Base-by-base conservation (phyloP, 1,140 invertebrate species). In the Bursaphelenchus mucronatus region DNA sequence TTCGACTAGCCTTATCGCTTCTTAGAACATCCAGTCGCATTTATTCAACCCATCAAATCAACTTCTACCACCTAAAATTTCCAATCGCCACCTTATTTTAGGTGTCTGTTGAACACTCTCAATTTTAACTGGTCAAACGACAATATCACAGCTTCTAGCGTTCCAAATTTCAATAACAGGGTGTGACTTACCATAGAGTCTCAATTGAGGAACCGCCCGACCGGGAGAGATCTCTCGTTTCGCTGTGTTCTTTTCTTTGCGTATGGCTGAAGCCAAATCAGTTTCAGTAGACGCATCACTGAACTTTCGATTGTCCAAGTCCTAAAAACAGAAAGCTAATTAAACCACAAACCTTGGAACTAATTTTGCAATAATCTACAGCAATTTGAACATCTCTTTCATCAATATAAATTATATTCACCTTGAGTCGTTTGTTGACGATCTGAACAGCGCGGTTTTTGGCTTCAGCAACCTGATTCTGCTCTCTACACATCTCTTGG, bases 381-480 rank as follows among this genome's bases (percentile, higher is more conserved):
- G 0, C 5, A 5, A 0, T 6, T 0, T 43, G 0, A 43, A 43
- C 43, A 8, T 13, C 7, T 30, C 2, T 5, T 30, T 30, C 30
- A 30, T 30, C 15, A 50, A 50, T 50, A 50, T 15, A 19, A 50
- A 50, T 15, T 17, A 19, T 15, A 19, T 15, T 15, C 40, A 67
- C 50, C 40, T 74, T 55, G 13, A 74, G 41, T 21, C 72, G 51
- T 21, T 56, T 53, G 43, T 75, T 71, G 43, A 74, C 67, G 45
- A 74, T 71, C 15, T 61, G 59, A 7, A 76, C 69, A 11, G 72
- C 72, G 21, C 59, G 46, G 10, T 44, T 46, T 43, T 74, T 74
- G 3, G 90, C 88, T 81, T 89, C 87, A 76, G 91, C 90, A 50
- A 92, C 88, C 75, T 88, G 87, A 80, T 91, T 89, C 81, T 91